Evolutionary conservation across 2,888 invertebrate species (phyloP).

Genomic region (Eupithecia dodoneata): DNA sequence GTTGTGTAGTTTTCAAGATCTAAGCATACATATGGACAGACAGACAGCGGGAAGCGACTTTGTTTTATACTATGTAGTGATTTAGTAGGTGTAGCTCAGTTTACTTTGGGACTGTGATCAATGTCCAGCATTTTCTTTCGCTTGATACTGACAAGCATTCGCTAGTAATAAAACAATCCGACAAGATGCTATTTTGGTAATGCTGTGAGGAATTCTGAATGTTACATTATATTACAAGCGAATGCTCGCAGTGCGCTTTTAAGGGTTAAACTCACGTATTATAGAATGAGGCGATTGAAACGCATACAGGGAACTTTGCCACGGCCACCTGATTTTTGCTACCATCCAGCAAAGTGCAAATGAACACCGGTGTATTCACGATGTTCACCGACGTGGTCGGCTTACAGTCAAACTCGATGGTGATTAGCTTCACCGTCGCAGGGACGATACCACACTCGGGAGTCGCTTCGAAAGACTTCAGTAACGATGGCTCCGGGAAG

Average conservation of each 20-base stretch:
- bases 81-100: too few species aligned
- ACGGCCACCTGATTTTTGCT: constrained; percentile 76
- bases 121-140: background rate
- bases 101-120: too few species aligned
- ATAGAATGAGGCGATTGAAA: constrained; percentile 77
- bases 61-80: too few species aligned
- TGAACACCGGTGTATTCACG: constrained; percentile 71
- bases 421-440: constrained; percentile 57
- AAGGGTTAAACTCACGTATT: constrained; percentile 67
- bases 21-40: too few species aligned
- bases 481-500: constrained; percentile 72
- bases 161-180: background rate
- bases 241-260: background rate
- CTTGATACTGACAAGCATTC: background rate
- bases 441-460: constrained; percentile 71
- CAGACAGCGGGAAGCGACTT: too few species aligned
- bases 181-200: background rate
- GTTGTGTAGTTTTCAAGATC: too few species aligned
- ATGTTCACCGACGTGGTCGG: constrained; percentile 75
- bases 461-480: constrained; percentile 66
- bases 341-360: constrained; percentile 74
- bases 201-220: background rate
- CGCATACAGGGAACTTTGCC: constrained; percentile 75
- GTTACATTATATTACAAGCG: background rate
- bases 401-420: constrained; percentile 71